Conservation (phyloP, 2,888 invertebrate genomes). For the Salticus scenicus region DNA sequence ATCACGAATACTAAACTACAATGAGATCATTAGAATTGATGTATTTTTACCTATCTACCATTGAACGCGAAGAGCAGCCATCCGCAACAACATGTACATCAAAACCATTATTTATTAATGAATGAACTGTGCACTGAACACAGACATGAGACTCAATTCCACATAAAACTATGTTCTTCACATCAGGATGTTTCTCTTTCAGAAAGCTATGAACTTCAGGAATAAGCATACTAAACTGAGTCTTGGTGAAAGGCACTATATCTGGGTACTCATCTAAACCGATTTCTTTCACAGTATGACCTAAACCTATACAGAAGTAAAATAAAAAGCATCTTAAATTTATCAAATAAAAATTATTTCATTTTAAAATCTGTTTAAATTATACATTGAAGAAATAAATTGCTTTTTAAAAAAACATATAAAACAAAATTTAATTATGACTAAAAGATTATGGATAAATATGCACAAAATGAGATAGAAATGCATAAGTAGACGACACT, state of each 20-base stretch:
- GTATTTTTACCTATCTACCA: conserved; percentile 77
- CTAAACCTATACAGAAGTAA: conserved; percentile 76
- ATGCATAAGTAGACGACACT: no score
- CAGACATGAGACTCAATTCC: conserved; percentile 80
- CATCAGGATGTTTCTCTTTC: conserved; percentile 73
- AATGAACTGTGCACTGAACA: conserved; percentile 79
- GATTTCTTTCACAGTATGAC: conserved; percentile 78
- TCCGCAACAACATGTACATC: conserved; percentile 80
- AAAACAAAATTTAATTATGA: no score
- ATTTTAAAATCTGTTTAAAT: no score
- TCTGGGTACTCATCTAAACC: conserved; percentile 76
- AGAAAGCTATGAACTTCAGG: conserved; percentile 77
- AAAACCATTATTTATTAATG: conserved; percentile 77
- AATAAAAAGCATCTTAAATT: neutral
- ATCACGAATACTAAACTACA: no score
- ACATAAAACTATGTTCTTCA: conserved; percentile 75
- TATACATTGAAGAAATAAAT: no score
- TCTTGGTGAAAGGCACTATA: conserved; percentile 77
- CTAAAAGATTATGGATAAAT: no score
- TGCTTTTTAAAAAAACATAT: no score
- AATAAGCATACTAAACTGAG: conserved; percentile 79
- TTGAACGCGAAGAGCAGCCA: conserved; percentile 78
- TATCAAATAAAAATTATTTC: no score
- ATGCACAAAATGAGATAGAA: no score
- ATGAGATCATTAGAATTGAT: no score